phyloP scores from a whole-genome alignment of 2,797 vertebrate genomes.

The Mormyrus hasselquistii region DNA sequence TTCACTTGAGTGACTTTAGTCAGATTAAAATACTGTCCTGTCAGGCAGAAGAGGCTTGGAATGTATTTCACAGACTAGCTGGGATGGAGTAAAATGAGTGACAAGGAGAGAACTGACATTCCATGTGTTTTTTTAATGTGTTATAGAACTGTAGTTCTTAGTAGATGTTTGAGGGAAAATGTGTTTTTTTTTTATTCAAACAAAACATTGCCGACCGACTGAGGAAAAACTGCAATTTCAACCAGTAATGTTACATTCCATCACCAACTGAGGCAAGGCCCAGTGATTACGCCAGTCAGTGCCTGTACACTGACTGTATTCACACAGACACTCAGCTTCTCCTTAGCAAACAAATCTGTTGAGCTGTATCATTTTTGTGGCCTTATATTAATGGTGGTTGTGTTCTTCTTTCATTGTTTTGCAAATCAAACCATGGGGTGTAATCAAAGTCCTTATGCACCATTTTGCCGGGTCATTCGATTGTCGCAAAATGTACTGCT shows the following conservation, averaged over 20 bases:
- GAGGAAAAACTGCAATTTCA: slow-evolving; percentile 3
- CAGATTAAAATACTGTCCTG: background rate
- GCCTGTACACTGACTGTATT: slow-evolving; percentile 28
- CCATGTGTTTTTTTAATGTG: background rate
- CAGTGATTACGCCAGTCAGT: background rate
- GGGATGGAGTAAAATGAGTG: background rate
- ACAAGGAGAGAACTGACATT: background rate
- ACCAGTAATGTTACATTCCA: slow-evolving; percentile 8
- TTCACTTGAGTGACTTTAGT: background rate
- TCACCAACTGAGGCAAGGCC: background rate
- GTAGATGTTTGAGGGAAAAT: background rate
- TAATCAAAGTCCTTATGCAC: background rate
- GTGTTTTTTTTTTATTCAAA: slow-evolving; percentile 11
- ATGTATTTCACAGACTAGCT: background rate
- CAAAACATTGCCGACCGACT: slow-evolving; percentile 1
- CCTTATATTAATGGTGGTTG: slow-evolving; percentile 51
- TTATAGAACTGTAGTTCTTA: background rate
- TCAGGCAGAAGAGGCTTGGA: background rate
- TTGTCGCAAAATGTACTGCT: slow-evolving; percentile 37
- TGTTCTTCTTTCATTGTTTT: slow-evolving; percentile 12
- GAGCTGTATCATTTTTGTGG: slow-evolving; percentile 52
- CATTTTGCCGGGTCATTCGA: slow-evolving; percentile 13
- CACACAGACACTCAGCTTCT: slow-evolving; percentile 25
- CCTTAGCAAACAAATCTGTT: slow-evolving; percentile 48
- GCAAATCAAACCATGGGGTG: background rate